A percentile compares a stretch with the other conserved stretches of the same genome.
Conservation (phyloP, 2,888 invertebrate species). For the Erebia epiphron region DNA sequence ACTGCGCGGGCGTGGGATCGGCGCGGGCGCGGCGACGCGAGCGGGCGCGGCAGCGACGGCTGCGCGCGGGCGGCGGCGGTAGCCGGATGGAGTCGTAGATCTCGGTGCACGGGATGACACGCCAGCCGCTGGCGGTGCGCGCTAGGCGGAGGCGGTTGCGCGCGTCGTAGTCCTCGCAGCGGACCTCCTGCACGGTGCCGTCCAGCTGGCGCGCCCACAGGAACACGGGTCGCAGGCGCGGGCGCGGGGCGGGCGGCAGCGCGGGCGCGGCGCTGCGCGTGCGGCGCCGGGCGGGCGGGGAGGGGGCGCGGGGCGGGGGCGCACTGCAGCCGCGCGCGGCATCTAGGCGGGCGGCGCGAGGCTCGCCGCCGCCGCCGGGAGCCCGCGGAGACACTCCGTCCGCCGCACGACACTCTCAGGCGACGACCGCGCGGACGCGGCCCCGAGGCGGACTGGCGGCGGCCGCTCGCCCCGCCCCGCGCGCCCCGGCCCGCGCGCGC, state of each 20-base stretch:
- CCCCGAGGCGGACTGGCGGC: conserved; percentile 75
- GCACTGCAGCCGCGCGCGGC: conserved; percentile 74
- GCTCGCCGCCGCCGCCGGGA: conserved; percentile 79
- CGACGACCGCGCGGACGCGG: conserved; percentile 81
- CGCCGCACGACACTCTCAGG: conserved; percentile 67
- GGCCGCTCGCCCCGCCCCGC: conserved; percentile 63
- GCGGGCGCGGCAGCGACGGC: conserved; percentile 43
- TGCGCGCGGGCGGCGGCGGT: conserved; percentile 44
- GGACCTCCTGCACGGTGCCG: conserved; percentile 91
- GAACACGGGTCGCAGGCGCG: conserved; percentile 91
- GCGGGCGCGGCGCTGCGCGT: conserved; percentile 65
- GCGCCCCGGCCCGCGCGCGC: conserved; percentile 76
- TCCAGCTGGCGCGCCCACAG: conserved; percentile 92
- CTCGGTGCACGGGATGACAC: conserved; percentile 91
- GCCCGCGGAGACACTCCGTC: conserved; percentile 77
- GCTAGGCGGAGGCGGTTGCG: conserved; percentile 92
- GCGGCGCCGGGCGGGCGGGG: conserved; percentile 81
- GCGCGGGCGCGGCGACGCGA: conserved; percentile 46
- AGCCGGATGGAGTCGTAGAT: conserved; percentile 77
- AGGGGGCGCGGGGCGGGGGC: conserved; percentile 57
- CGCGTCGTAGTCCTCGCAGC: conserved; percentile 94
- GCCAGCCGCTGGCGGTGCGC: conserved; percentile 92
- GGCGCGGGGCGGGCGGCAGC: conserved; percentile 77
- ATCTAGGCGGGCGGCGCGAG: conserved; percentile 81
- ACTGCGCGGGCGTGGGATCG: conserved; percentile 48